Evolutionary conservation across 1,140 invertebrate genomes (phyloP).

Genomic region (Ctenoplectra terminalis): DNA sequence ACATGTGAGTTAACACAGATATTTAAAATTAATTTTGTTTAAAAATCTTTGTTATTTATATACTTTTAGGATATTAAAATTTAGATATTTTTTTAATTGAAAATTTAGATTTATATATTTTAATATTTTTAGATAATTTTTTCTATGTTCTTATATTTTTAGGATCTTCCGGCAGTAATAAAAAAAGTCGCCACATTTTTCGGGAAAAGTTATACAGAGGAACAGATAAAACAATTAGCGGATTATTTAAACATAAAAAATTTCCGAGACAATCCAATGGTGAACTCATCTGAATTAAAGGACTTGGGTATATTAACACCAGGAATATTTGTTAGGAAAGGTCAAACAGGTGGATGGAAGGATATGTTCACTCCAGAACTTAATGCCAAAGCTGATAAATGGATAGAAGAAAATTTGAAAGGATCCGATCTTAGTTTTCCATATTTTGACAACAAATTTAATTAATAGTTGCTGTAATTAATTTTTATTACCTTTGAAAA

Average conservation of each 20-base stretch:
- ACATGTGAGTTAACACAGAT: constrained; percentile 79
- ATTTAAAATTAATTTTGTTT: background rate
- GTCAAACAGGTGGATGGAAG: constrained; percentile 86
- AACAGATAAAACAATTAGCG: constrained; percentile 83
- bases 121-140: too few species aligned
- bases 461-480: background rate
- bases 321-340: constrained; percentile 86
- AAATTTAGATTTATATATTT: too few species aligned
- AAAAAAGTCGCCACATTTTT: constrained; percentile 85
- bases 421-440: constrained; percentile 85
- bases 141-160: too few species aligned
- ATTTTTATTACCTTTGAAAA: background rate
- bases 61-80: too few species aligned
- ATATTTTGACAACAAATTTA: background rate
- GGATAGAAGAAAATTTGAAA: constrained; percentile 85
- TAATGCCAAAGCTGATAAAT: constrained; percentile 84
- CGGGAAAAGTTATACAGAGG: constrained; percentile 82
- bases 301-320: constrained; percentile 83
- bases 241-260: constrained; percentile 88
- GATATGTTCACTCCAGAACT: constrained; percentile 86
- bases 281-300: constrained; percentile 85
- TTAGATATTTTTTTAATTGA: too few species aligned
- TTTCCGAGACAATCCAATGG: constrained; percentile 88
- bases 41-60: background rate
- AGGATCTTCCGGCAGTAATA: constrained; percentile 51